Base-by-base conservation (phyloP, 2,113 vertebrate genomes). In the Chamaetylas fuelleborni region DNA sequence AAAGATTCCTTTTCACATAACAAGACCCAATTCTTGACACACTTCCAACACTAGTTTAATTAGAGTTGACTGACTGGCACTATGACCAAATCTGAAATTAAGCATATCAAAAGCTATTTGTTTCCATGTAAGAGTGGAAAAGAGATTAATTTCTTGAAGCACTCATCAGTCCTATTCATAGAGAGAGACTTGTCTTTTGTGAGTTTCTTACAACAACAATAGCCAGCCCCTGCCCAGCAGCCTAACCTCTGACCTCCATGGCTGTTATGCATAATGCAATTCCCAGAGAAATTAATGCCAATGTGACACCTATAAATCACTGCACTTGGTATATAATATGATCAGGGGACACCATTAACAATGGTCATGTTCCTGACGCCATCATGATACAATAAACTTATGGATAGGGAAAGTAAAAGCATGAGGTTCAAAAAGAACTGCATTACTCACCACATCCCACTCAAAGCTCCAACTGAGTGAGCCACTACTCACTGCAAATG, bases 21-120 rank as follows among this genome's bases (percentile, higher is more conserved):
- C 29, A 81, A 61, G 31, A 79, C 5, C 12, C 29, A 54, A 73
- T 47, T 77, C 51, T 62, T 93, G 90, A 93, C 47, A 69, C 33
- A 58, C 29, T 86, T 94, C 71, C 79, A 96, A 83, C 28, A 38
- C 12, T 14, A 76, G 84, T 67, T 83, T 93, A 90, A 87, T 94
- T 72, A 80, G 42, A 94, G 57, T 36, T 2, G 0, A 66, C 69
- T 54, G 51, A 86, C 34, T 88, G n/a, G 62, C 66, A 80, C 45
- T 83, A 50, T 7, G 24, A 77, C 50, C 38, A 80, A 92, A 82
- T 58, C 34, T 73, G 60, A 95, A 93, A 93, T 81, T 54, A 83
- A 81, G 67, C 64, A 77, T 36, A 80, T 57, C 86, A 73, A 88
- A 88, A 93, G 60, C 76, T 50, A 70, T 61, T 62, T 92, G 50